Base-by-base conservation (phyloP, 92 coral and sea anemone species). In the Umimayanthus chanpuru region DNA sequence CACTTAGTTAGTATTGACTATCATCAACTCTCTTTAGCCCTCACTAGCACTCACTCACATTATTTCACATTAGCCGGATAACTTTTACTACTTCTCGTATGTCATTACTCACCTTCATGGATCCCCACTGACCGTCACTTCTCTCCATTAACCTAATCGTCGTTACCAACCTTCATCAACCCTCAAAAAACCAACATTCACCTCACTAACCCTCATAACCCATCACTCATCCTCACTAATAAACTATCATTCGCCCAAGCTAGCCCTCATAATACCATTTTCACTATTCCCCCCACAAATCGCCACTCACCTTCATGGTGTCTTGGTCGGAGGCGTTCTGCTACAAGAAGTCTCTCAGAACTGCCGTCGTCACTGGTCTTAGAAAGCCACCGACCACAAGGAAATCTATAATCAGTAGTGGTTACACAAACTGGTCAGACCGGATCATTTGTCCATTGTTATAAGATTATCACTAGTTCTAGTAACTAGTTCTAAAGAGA, bases 301-400 rank as follows among this genome's bases (percentile, higher is more conserved):
- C 16, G 68, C 53, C 73, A 30, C 89, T 79, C 85, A 96, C 99
- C 99, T 93, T 96, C 99, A 73, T 88, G 82, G 39, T 89, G 89
- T 53, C 91, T 93, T 73, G 93, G 92, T 82, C 90, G 92, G 88
- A 91, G 90, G 5, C 93, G 96, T 86, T 97, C 99, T 20, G 98
- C 99, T 26, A 97, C 99, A 66, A 97, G 93, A 14, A 97, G 95
- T 68, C 99, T 87, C 87, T 97, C 99, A 16, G 95, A 95, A 41
- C 99, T 97, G 14, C 99, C 98, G 86, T 97, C 99, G 68, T 97
- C 99, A 67, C 92, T 94, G 44, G 90, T 97, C 88, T 94, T 97
- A 12, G 99, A 94, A 2, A 97, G 90, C 99, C 99, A 97, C 5
- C 98, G 97, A 50, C 98, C 97, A 82, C 99, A 97, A 4, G 98